Percentiles rank a stretch among this genome's conserved stretches.
phyloP scores from a whole-genome alignment of 2,113 vertebrate species.

The Sterrhoptilus dennistouni region DNA sequence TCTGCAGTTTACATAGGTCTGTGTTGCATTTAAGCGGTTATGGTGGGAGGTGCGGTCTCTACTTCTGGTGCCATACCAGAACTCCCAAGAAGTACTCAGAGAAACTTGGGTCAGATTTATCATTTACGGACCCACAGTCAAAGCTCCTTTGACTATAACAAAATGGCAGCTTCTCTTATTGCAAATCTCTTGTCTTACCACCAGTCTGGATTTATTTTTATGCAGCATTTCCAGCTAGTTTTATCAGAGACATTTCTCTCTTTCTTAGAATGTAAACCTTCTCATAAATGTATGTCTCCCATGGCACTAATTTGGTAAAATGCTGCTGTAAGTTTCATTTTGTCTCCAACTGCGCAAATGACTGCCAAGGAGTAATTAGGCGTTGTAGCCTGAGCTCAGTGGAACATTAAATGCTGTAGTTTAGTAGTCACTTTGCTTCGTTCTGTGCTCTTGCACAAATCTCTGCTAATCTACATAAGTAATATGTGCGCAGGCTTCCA shows the following conservation, averaged over 20 bases:
- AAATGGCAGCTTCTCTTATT: neutral
- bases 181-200: neutral
- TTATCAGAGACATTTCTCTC: neutral
- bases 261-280: neutral
- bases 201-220: neutral
- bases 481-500: neutral
- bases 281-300: neutral
- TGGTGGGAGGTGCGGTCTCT: neutral
- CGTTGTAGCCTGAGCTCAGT: neutral
- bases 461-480: slow-evolving; percentile 8
- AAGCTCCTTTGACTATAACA: neutral
- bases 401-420: neutral
- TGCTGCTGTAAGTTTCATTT: neutral
- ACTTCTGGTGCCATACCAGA: neutral
- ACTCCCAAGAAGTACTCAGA: neutral
- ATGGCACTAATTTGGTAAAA: neutral
- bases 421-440: neutral
- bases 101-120: neutral
- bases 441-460: slow-evolving; percentile 28
- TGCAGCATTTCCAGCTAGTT: neutral
- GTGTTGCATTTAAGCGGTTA: neutral
- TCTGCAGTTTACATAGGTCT: neutral
- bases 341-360: neutral
- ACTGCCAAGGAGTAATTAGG: neutral
- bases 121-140: neutral